Evolutionary conservation across 2,888 invertebrate species (phyloP).

Genomic region (Pachymerium ferrugineum): DNA sequence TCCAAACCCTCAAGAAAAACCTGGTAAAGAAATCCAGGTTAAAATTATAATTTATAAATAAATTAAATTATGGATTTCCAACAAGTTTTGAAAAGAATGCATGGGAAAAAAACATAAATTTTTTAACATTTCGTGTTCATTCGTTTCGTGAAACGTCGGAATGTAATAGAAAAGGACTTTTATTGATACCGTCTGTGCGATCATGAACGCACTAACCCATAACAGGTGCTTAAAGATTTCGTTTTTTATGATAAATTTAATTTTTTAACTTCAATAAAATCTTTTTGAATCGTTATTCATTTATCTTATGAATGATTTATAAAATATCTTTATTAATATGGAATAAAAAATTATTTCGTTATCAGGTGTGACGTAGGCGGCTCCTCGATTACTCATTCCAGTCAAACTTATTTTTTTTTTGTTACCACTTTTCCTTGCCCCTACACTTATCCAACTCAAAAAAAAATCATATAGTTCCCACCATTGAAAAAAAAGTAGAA

Average conservation of each 20-base stretch:
- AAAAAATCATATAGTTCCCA: no score
- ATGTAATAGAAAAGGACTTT: neutral
- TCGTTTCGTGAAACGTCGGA: neutral
- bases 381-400: neutral
- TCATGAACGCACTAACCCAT: neutral
- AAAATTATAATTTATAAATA: no score
- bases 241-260: neutral
- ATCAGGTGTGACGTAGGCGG: neutral
- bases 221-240: neutral
- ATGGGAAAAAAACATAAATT: no score
- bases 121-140: no score
- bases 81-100: no score
- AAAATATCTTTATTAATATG: neutral
- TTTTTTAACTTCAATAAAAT: no score
- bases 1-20: no score
- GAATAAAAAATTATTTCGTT: neutral
- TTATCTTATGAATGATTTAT: no score
- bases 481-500: neutral
- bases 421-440: neutral
- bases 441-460: neutral
- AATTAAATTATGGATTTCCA: no score
- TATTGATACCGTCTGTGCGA: neutral
- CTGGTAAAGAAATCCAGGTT: no score
- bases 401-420: neutral
- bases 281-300: no score